Evolutionary conservation across 2,797 vertebrate species (phyloP).

Genomic region (Fringilla coelebs): DNA sequence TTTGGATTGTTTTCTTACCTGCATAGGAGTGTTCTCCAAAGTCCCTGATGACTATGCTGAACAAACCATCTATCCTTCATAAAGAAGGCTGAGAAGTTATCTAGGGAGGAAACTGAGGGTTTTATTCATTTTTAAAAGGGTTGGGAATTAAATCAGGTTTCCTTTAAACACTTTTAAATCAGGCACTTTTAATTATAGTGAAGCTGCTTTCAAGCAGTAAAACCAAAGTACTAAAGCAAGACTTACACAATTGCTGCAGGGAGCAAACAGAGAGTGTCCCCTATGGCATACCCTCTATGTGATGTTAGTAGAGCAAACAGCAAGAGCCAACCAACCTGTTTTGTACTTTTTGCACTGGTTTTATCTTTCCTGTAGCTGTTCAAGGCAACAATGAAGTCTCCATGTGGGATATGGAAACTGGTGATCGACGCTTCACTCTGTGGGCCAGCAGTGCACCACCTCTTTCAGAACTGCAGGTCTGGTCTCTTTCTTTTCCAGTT

Average conservation of each 20-base stretch:
- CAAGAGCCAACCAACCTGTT: neutral
- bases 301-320: neutral
- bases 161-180: neutral
- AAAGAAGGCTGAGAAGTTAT: neutral
- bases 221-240: neutral
- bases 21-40: neutral
- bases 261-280: neutral
- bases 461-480: constrained; percentile 93
- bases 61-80: neutral
- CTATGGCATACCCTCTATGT: neutral
- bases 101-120: neutral
- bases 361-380: constrained; percentile 80
- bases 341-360: neutral
- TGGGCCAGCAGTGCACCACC: constrained; percentile 96
- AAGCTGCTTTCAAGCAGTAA: neutral
- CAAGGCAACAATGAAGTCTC: constrained; percentile 98
- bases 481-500: constrained; percentile 72
- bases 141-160: neutral
- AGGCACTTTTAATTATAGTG: neutral
- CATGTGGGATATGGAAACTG: constrained; percentile 99
- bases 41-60: neutral
- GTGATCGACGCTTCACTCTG: constrained; percentile 91
- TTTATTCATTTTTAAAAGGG: neutral
- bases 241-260: neutral
- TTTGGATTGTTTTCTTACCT: neutral